A percentile compares a stretch with the other conserved stretches of the same genome.
Conservation (phyloP, 2,888 invertebrate genomes). For the Amorpha juglandis region DNA sequence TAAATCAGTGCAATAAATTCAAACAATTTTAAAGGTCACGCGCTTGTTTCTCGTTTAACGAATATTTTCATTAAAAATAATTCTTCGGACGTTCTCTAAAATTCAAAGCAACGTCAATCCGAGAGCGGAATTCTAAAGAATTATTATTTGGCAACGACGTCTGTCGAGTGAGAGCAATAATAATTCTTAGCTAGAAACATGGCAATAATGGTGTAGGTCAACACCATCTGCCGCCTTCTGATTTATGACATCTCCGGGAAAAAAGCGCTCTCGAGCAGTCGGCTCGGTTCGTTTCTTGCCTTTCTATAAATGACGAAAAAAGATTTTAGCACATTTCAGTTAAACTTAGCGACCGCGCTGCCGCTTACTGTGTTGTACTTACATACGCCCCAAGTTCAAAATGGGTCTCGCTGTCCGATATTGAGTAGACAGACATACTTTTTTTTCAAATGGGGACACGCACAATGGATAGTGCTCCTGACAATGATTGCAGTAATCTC, state of each 20-base stretch:
- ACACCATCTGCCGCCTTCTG: constrained; percentile 77
- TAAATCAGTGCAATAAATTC: constrained; percentile 6
- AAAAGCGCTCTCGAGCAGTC: constrained; percentile 60
- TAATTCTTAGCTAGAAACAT: constrained; percentile 74
- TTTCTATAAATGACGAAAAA: constrained; percentile 65
- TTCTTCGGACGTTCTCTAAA: constrained; percentile 25
- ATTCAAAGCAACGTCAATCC: constrained; percentile 31
- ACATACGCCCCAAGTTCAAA: constrained; percentile 24
- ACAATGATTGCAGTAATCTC: constrained; percentile 29
- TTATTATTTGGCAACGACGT: constrained; percentile 56
- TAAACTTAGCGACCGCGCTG: constrained; percentile 42
- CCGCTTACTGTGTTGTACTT: constrained; percentile 29
- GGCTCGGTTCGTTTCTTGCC: constrained; percentile 61
- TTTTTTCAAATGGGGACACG: constrained; percentile 26
- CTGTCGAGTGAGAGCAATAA: constrained; percentile 62
- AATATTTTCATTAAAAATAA: constrained; percentile 27
- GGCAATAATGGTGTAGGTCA: constrained; percentile 78
- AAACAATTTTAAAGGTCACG: constrained; percentile 20
- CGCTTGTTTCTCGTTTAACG: constrained; percentile 21
- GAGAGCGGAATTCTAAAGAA: constrained; percentile 44
- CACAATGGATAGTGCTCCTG: constrained; percentile 27
- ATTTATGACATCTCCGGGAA: constrained; percentile 75
- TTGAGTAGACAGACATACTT: constrained; percentile 26
- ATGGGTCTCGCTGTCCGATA: constrained; percentile 18
- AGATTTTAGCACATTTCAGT: constrained; percentile 62